Conservation (phyloP, 2,113 vertebrate species). For the Bucco capensis region DNA sequence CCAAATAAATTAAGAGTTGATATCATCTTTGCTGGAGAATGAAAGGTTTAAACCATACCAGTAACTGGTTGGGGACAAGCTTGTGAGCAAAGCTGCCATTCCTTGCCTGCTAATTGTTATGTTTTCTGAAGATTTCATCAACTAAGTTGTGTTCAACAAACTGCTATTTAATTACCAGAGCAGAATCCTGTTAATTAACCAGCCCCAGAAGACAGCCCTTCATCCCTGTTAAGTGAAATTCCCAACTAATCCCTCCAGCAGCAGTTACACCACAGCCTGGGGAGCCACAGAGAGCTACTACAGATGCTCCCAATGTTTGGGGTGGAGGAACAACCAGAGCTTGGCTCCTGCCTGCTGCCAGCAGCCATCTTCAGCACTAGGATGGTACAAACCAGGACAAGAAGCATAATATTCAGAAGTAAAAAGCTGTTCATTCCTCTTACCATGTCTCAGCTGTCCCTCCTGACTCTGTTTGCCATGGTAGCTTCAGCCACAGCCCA, state of each 20-base stretch:
- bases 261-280: not conserved
- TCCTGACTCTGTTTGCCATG: not conserved
- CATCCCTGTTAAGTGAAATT: slow-evolving; percentile 32
- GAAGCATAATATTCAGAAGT: accelerated
- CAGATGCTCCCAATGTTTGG: not conserved
- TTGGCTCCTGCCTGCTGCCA: not conserved
- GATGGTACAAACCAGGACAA: not conserved
- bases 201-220: slow-evolving; percentile 34
- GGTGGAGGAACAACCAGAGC: not conserved
- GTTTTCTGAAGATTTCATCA: slow-evolving; percentile 47
- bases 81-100: not conserved
- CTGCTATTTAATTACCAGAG: slow-evolving; percentile 48
- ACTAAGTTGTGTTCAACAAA: slow-evolving; percentile 29
- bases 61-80: not conserved
- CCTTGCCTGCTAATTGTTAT: slow-evolving; percentile 8
- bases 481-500: not conserved
- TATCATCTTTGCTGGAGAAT: not conserved
- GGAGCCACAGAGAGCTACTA: not conserved
- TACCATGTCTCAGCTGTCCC: not conserved
- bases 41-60: not conserved
- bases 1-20: not conserved
- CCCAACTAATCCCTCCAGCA: slow-evolving; percentile 13
- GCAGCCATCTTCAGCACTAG: not conserved
- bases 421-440: not conserved
- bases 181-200: slow-evolving; percentile 43